phyloP scores from a whole-genome alignment of 1,140 invertebrate genomes.

The Drosophila bocki region DNA sequence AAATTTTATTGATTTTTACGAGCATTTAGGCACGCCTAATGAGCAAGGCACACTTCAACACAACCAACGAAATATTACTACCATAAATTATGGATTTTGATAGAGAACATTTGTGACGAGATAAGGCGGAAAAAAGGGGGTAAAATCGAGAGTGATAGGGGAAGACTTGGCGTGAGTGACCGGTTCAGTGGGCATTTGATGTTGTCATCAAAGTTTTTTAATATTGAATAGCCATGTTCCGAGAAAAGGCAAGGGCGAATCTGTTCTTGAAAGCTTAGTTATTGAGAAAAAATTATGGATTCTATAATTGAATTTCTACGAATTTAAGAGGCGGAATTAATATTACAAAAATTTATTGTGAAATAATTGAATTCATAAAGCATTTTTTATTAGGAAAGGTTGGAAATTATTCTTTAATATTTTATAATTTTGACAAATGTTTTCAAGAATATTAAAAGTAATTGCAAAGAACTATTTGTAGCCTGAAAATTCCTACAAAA shows the following conservation, averaged over 20 bases:
- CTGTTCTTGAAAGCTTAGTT: not conserved
- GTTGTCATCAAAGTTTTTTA: slow-evolving; percentile 23
- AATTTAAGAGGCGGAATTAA: not conserved
- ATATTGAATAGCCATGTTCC: not conserved
- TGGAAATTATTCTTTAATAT: too few relatives aligned
- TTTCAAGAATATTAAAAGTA: too few relatives aligned
- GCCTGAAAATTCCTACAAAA: too few relatives aligned
- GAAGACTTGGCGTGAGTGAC: slow-evolving; percentile 14
- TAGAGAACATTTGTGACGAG: slow-evolving; percentile 31
- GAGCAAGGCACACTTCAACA: slow-evolving; percentile 28
- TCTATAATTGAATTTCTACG: not conserved
- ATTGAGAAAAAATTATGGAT: not conserved
- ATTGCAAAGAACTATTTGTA: not conserved
- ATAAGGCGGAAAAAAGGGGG: not conserved
- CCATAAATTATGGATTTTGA: slow-evolving; percentile 65
- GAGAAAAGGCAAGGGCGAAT: not conserved
- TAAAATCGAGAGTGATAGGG: not conserved
- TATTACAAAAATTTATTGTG: not conserved
- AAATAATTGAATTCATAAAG: not conserved
- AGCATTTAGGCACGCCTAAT: slow-evolving; percentile 46
- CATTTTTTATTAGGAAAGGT: not conserved
- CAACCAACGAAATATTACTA: slow-evolving; percentile 12
- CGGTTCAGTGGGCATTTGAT: slow-evolving; percentile 3
- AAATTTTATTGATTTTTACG: slow-evolving; percentile 71
- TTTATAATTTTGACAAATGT: too few relatives aligned